These are phyloP conservation scores for Menidia beryllina DNA, from an alignment of 2,113 vertebrate species.

Conservation along the genomic window DNA sequence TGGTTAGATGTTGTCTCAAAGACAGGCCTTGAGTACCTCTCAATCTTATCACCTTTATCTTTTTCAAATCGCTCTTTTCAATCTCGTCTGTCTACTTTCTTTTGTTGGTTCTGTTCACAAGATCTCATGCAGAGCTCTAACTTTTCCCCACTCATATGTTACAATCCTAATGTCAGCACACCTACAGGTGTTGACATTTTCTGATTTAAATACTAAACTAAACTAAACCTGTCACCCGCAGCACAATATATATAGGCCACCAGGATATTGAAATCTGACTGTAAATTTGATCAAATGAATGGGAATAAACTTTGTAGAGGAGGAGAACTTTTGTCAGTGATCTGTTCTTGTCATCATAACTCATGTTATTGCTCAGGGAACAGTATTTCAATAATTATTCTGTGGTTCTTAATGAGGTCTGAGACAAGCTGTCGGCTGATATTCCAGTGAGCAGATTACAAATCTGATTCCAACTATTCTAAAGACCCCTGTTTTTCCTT, in stretches of 20 bases:
- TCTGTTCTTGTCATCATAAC: conserved; percentile 19
- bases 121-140: conserved; percentile 56
- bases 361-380: conserved; percentile 10
- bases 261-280: conserved; percentile 46
- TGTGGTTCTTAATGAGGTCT: conserved; percentile 49
- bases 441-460: conserved; percentile 47
- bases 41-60: conserved; percentile 57
- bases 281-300: conserved; percentile 35
- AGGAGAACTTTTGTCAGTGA: conserved; percentile 7
- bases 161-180: conserved; percentile 47
- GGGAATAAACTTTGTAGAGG: conserved; percentile 13
- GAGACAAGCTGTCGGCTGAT: conserved; percentile 24
- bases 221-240: conserved; percentile 71
- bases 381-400: conserved; percentile 34
- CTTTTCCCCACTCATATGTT: conserved; percentile 15
- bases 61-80: conserved; percentile 44
- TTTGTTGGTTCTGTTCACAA: conserved; percentile 46
- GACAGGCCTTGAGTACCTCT: conserved; percentile 1
- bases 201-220: conserved; percentile 73
- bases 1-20: not conserved
- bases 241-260: conserved; percentile 38
- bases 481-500: conserved; percentile 14
- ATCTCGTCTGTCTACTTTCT: conserved; percentile 42
- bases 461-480: conserved; percentile 18
- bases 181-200: conserved; percentile 50